phyloP scores from a whole-genome alignment of 92 coral and sea anemone species.

The Palythoa caribaeorum region DNA sequence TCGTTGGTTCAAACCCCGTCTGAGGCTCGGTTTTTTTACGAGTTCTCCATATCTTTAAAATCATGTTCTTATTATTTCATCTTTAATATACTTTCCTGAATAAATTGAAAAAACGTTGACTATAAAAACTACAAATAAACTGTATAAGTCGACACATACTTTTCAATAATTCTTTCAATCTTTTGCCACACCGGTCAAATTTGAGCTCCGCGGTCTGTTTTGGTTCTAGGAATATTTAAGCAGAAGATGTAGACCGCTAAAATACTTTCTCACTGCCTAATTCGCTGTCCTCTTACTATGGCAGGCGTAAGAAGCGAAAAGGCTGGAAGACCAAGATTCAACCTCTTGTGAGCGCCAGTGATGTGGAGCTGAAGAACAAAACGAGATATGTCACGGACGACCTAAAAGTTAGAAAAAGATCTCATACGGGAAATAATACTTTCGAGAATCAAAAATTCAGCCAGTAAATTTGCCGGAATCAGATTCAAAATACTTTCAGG shows the following conservation, averaged over 20 bases:
- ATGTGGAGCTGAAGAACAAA: constrained; percentile 22
- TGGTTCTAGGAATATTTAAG: not conserved
- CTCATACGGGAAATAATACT: constrained; percentile 4
- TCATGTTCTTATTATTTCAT: too few relatives aligned
- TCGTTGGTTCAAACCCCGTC: too few relatives aligned
- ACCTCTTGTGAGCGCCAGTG: constrained; percentile 31
- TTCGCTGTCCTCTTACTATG: not conserved
- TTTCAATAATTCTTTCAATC: too few relatives aligned
- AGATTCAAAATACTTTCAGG: not conserved
- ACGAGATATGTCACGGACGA: not conserved
- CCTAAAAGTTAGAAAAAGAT: constrained; percentile 14
- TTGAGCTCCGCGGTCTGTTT: too few relatives aligned
- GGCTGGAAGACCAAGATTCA: not conserved
- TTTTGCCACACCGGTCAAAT: too few relatives aligned
- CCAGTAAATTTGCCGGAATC: not conserved
- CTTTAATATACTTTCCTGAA: too few relatives aligned
- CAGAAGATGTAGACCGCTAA: not conserved
- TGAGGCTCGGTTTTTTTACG: too few relatives aligned
- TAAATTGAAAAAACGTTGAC: too few relatives aligned
- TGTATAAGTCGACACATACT: too few relatives aligned
- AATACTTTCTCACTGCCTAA: not conserved
- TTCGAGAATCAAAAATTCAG: not conserved
- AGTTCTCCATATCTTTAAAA: too few relatives aligned
- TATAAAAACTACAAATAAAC: too few relatives aligned
- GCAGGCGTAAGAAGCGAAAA: constrained; percentile 42